phyloP scores from a whole-genome alignment of 2,888 invertebrate genomes.

The Lobophora halterata region DNA sequence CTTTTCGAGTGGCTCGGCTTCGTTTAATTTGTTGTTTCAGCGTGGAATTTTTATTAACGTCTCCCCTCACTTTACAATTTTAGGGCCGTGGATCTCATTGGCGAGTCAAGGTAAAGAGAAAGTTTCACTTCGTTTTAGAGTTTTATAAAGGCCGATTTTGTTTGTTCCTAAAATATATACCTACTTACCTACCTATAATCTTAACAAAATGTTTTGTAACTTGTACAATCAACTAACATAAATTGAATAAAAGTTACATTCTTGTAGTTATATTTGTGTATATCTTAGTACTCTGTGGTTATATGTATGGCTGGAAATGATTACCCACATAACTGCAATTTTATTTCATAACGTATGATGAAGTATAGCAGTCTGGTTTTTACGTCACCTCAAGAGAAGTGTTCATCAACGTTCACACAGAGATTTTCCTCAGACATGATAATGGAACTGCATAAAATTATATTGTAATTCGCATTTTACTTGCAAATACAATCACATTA shows the following conservation, averaged over 20 bases:
- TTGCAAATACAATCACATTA: constrained; percentile 78
- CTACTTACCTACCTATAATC: too few relatives aligned
- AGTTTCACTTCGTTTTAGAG: constrained; percentile 48
- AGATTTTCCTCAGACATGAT: constrained; percentile 47
- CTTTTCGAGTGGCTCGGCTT: constrained; percentile 80
- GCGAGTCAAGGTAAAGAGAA: constrained; percentile 55
- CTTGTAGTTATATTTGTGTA: too few relatives aligned
- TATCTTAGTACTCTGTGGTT: too few relatives aligned
- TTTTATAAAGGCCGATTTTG: constrained; percentile 38
- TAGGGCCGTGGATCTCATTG: constrained; percentile 58
- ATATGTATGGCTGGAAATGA: too few relatives aligned
- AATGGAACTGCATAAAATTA: constrained; percentile 53
- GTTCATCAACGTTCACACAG: constrained; percentile 42
- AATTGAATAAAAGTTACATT: too few relatives aligned
- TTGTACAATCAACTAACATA: too few relatives aligned
- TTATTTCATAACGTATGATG: too few relatives aligned
- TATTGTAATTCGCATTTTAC: constrained; percentile 62
- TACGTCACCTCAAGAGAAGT: constrained; percentile 37
- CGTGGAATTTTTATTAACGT: constrained; percentile 79
- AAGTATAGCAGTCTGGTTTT: constrained; percentile 17
- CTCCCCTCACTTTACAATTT: constrained; percentile 75
- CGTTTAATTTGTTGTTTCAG: constrained; percentile 81
- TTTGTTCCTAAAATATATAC: too few relatives aligned
- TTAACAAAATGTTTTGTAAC: too few relatives aligned
- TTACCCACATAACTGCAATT: too few relatives aligned